Conservation (phyloP, 2,113 vertebrate species). For the Notothenia coriiceps region DNA sequence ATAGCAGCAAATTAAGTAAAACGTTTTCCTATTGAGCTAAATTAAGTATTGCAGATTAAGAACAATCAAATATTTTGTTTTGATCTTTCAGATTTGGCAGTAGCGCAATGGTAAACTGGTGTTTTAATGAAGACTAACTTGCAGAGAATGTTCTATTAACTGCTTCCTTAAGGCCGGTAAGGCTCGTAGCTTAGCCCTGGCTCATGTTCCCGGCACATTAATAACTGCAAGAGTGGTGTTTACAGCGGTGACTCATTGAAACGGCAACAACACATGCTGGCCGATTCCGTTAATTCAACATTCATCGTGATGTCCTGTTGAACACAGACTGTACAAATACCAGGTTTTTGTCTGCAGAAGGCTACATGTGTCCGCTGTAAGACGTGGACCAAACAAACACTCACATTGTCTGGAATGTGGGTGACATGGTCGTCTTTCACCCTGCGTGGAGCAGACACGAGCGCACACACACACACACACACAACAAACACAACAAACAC, state of each 20-base stretch:
- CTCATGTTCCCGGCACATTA: not conserved
- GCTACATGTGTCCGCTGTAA: not conserved
- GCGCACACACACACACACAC: constrained; percentile 22
- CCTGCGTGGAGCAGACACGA: too few relatives aligned
- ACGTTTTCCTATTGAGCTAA: too few relatives aligned
- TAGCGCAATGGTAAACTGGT: too few relatives aligned
- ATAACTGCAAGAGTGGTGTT: constrained; percentile 11
- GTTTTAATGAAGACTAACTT: too few relatives aligned
- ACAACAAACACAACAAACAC: not conserved
- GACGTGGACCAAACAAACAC: constrained; percentile 9
- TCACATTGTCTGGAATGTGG: constrained; percentile 7
- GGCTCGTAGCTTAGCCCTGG: not conserved
- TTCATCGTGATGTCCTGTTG: constrained; percentile 5
- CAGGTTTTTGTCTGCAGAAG: not conserved
- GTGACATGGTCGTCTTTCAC: not conserved
- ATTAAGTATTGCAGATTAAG: too few relatives aligned
- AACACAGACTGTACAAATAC: constrained; percentile 8
- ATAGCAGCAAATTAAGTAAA: too few relatives aligned
- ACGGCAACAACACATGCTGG: constrained; percentile 17
- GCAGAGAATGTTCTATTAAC: too few relatives aligned
- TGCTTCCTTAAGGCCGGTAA: not conserved
- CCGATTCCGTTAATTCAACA: constrained; percentile 6
- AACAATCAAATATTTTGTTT: too few relatives aligned
- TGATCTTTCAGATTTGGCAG: too few relatives aligned
- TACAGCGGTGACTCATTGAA: constrained; percentile 12